phyloP scores from a whole-genome alignment of 2,113 vertebrate genomes.

The Miniopterus natalensis region DNA sequence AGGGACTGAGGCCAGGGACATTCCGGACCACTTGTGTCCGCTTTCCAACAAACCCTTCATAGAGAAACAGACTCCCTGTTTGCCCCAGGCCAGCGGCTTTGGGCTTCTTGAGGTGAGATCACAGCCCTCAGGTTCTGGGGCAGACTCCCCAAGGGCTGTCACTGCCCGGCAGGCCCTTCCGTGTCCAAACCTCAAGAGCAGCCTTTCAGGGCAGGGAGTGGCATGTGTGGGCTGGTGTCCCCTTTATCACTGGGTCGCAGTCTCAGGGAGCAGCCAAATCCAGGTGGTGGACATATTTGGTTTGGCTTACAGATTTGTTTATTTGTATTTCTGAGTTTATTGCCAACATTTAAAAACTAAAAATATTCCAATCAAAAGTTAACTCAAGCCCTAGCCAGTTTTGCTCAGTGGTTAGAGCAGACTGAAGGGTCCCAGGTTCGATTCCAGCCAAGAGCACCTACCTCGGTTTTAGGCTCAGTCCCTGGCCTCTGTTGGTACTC shows the following conservation, averaged over 20 bases:
- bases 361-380: neutral
- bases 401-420: no score
- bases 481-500: no score
- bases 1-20: neutral
- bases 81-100: neutral
- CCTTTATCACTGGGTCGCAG: neutral
- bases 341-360: neutral
- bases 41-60: neutral
- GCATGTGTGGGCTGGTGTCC: fast-evolving
- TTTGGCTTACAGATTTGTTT: neutral
- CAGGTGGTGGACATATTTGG: no score
- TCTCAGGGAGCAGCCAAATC: neutral
- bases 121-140: neutral
- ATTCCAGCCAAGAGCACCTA: no score
- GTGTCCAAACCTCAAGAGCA: neutral
- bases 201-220: neutral
- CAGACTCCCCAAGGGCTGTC: neutral
- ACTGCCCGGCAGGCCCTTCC: neutral
- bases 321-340: neutral
- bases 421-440: no score
- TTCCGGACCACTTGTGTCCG: neutral
- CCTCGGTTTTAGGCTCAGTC: no score
- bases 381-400: neutral
- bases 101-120: neutral
- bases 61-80: neutral